Conservation (phyloP, 2,888 invertebrate species). For the Eremobia ochroleuca region DNA sequence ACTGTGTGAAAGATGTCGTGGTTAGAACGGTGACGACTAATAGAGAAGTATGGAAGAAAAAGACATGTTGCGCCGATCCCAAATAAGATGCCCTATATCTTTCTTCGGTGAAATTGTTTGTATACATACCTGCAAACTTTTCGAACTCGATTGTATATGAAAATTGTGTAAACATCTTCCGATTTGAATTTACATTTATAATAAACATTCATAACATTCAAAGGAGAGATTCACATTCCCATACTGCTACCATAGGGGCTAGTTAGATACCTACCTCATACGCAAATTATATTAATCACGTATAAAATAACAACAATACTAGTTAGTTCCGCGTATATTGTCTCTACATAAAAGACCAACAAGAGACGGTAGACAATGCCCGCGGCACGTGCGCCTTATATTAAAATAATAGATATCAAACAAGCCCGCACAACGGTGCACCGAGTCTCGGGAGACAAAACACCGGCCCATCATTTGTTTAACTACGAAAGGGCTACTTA, state of each 20-base stretch:
- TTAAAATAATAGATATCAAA: slow-evolving; percentile 19
- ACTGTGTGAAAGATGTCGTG: not conserved
- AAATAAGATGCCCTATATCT: no score
- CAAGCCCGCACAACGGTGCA: not conserved
- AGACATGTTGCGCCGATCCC: no score
- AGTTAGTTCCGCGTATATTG: slow-evolving; percentile 48
- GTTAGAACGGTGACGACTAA: not conserved
- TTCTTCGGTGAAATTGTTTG: not conserved
- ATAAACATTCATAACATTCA: not conserved
- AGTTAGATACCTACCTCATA: not conserved
- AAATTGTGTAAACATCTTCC: not conserved
- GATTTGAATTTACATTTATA: not conserved
- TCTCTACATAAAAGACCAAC: slow-evolving; percentile 55
- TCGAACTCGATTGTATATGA: not conserved
- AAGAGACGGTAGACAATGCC: slow-evolving; percentile 32
- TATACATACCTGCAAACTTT: not conserved
- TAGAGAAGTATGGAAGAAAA: not conserved
- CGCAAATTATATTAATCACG: slow-evolving; percentile 44
- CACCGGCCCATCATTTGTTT: not conserved
- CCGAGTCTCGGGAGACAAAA: not conserved
- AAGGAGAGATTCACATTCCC: not conserved
- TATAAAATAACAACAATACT: slow-evolving; percentile 20
- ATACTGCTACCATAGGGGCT: not conserved
- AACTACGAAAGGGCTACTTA: not conserved
- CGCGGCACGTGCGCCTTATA: slow-evolving; percentile 53